phyloP scores from a whole-genome alignment of 2,113 vertebrate genomes.

The Prietella phreatophila region DNA sequence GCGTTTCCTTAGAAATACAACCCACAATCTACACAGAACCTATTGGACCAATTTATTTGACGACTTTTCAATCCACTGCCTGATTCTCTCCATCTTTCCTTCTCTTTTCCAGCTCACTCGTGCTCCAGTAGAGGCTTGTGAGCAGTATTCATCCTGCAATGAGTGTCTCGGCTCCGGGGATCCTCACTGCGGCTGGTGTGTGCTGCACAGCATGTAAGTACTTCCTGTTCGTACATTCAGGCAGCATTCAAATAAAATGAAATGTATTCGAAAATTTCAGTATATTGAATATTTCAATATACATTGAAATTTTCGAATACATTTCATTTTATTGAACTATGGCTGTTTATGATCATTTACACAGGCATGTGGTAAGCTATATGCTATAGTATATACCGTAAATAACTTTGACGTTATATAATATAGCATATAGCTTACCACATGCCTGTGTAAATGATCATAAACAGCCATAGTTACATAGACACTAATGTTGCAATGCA shows the following conservation, averaged over 20 bases:
- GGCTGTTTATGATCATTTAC: not conserved
- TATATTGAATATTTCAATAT: too few species aligned
- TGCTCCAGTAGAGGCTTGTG: conserved; percentile 91
- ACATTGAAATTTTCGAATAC: too few species aligned
- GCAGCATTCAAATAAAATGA: not conserved
- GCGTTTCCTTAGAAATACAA: not conserved
- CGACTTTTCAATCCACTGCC: not conserved
- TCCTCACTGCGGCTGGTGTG: conserved; percentile 98
- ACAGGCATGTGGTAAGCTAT: not conserved
- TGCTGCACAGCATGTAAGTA: conserved; percentile 95
- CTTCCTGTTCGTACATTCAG: conserved; percentile 13
- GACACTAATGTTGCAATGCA: not conserved
- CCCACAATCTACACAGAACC: not conserved
- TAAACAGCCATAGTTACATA: not conserved
- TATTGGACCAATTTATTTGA: not conserved
- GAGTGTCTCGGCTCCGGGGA: conserved; percentile 92
- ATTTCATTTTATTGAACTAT: too few species aligned
- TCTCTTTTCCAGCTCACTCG: conserved; percentile 79
- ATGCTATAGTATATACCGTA: not conserved
- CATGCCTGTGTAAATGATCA: not conserved
- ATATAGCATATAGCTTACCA: not conserved
- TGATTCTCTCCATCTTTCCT: not conserved
- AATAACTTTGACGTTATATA: not conserved
- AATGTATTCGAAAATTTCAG: not conserved
- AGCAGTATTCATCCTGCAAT: conserved; percentile 85